Conservation (phyloP, 2,888 invertebrate genomes). For the Luffia ferchaultella region DNA sequence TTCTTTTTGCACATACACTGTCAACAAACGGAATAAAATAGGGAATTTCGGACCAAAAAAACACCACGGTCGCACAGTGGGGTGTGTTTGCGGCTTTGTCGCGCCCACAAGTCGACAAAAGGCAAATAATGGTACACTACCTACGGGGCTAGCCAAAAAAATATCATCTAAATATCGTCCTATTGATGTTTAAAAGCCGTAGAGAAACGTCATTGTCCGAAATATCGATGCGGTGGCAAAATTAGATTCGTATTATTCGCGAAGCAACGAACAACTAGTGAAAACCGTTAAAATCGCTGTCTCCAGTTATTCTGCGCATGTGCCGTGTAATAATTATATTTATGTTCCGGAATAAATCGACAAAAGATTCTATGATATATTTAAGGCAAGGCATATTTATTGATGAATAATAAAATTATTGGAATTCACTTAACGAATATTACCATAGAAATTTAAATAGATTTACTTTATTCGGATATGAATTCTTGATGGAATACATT, state of each 20-base stretch:
- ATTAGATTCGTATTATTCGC: constrained; percentile 56
- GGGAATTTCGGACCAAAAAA: constrained; percentile 49
- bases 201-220: constrained; percentile 53
- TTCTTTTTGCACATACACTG: constrained; percentile 34
- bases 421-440: too few relatives aligned
- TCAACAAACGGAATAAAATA: constrained; percentile 60
- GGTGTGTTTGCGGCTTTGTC: constrained; percentile 62
- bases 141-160: constrained; percentile 35
- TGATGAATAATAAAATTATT: too few relatives aligned
- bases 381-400: too few relatives aligned
- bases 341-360: not conserved
- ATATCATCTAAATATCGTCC: constrained; percentile 58
- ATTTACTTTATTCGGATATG: too few relatives aligned
- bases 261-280: constrained; percentile 14
- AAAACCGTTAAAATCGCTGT: constrained; percentile 24
- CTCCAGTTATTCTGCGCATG: constrained; percentile 3
- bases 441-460: too few relatives aligned
- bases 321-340: not conserved
- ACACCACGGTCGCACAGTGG: constrained; percentile 50
- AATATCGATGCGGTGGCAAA: constrained; percentile 54
- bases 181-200: constrained; percentile 64
- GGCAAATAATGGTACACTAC: constrained; percentile 63
- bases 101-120: constrained; percentile 61
- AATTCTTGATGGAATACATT: too few relatives aligned
- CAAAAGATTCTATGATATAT: not conserved